Evolutionary conservation across 2,113 vertebrate genomes (phyloP), one percentile per base, ranked within the genome.

Genomic region (Nyctibius bracteatus): DNA sequence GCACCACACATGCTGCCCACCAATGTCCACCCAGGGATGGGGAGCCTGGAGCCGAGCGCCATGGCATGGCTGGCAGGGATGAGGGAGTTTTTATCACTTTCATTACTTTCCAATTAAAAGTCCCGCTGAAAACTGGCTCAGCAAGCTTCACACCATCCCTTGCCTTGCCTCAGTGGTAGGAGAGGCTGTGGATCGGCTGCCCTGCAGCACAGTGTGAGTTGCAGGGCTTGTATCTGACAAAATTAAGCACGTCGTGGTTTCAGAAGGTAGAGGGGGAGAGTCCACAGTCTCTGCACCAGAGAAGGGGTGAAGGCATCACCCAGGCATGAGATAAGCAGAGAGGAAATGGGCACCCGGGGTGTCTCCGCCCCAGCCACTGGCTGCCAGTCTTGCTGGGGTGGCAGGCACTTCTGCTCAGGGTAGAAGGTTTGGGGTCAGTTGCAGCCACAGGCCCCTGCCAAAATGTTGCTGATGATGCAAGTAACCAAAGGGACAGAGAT

Each of bases 11-110:
- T 41, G 19, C 21, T 73, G 19, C 27, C 23, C 31, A 24, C 2
- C 35, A 35, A 39, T n/a, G 41, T 51, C 66, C 37, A 15, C 7
- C 3, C 17, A 49, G 20, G 9, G n/a, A 49, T 0, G 1, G 19
- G 25, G 25, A 39, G 3, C n/a, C 25, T 37, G 24, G n/a, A 49
- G 19, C 27, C 2, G 2, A 59, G 43, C 2, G 0, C 24, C 43
- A 8, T 6, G 15, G 35, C 65, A 55, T 0, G 0, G 18, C 24
- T 33, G n/a, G 49, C 5, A 10, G 68, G 6, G 25, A 28, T 14
- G 24, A 62, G 21, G 37, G 51, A 62, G 12, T 59, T 95, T 61
- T 24, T 51, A 30, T 44, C 31, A 14, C n/a, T 54, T 92, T n/a
- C 47, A n/a, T 71, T 55, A 47, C 20, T 71, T 71, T 54, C 31